Conservation (phyloP, 2,888 invertebrate species). For the Yponomeuta malinellus region DNA sequence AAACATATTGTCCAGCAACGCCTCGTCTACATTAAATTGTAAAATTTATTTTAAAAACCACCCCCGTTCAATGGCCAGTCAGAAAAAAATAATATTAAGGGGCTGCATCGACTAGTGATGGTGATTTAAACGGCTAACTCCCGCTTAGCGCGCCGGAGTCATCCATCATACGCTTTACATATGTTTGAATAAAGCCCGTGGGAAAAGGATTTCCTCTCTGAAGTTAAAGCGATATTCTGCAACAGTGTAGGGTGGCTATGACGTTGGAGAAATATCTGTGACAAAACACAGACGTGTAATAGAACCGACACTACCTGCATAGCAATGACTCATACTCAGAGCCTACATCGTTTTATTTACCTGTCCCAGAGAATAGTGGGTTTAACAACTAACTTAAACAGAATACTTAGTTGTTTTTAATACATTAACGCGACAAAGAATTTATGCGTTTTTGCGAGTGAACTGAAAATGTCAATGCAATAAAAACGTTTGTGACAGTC, state of each 20-base stretch:
- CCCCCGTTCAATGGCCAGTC: constrained; percentile 61
- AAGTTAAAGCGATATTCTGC: constrained; percentile 65
- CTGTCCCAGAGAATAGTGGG: no score
- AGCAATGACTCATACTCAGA: no score
- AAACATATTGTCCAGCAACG: constrained; percentile 9
- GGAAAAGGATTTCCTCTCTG: constrained; percentile 76
- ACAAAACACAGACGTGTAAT: no score
- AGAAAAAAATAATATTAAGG: constrained; percentile 66
- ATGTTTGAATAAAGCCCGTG: constrained; percentile 77
- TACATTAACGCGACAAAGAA: no score
- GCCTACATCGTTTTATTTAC: no score
- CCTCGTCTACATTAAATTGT: constrained; percentile 65
- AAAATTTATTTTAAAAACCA: constrained; percentile 46
- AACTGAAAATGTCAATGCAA: no score
- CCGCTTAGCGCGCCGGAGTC: constrained; percentile 54
- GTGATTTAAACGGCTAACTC: constrained; percentile 70
- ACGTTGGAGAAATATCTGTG: neutral
- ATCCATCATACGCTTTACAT: constrained; percentile 78
- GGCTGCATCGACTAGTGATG: constrained; percentile 46
- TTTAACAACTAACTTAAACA: no score
- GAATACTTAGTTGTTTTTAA: no score
- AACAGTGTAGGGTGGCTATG: constrained; percentile 46
- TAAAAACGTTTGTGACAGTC: no score
- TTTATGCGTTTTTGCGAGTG: no score
- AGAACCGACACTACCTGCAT: neutral